Percentiles rank a stretch among this genome's conserved stretches.
These are phyloP conservation scores for Lates japonicus DNA, from an alignment of 2,797 vertebrate species.

Conservation along the genomic window DNA sequence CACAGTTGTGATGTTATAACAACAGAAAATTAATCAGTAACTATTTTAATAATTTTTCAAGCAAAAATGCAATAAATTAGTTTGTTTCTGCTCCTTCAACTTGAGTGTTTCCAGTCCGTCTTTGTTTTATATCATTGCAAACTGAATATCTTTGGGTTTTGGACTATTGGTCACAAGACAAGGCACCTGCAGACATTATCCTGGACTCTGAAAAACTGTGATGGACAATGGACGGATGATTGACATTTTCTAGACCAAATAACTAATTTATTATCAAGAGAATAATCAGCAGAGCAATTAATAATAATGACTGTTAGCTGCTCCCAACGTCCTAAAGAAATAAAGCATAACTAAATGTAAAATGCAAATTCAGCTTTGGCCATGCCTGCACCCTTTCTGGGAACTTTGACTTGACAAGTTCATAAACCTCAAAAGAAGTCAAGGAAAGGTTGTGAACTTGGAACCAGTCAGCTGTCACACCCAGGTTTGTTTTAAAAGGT, in stretches of 20 bases:
- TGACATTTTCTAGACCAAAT: not conserved
- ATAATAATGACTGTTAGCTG: no score
- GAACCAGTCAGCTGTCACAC: slow-evolving; percentile 13
- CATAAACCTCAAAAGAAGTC: slow-evolving; percentile 8
- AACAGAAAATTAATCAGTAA: no score
- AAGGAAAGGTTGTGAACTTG: slow-evolving; percentile 2
- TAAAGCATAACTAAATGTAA: not conserved
- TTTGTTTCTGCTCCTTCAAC: no score
- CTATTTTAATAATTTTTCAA: no score
- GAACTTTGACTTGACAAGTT: not conserved
- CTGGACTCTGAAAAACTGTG: not conserved
- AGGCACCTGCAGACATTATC: not conserved
- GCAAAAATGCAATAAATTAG: no score
- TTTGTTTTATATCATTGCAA: not conserved
- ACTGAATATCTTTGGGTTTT: not conserved
- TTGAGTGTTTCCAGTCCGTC: no score
- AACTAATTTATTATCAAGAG: no score
- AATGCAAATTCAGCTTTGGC: not conserved
- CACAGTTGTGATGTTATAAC: no score
- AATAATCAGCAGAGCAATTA: no score
- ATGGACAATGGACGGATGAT: no score
- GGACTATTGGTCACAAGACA: not conserved
- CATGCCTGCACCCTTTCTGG: not conserved
- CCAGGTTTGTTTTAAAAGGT: not conserved
- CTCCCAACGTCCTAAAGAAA: not conserved